Percentiles rank a stretch among this genome's conserved stretches.
Evolutionary conservation across 2,113 vertebrate species (phyloP).

Genomic region (Entosphenus tridentatus): DNA sequence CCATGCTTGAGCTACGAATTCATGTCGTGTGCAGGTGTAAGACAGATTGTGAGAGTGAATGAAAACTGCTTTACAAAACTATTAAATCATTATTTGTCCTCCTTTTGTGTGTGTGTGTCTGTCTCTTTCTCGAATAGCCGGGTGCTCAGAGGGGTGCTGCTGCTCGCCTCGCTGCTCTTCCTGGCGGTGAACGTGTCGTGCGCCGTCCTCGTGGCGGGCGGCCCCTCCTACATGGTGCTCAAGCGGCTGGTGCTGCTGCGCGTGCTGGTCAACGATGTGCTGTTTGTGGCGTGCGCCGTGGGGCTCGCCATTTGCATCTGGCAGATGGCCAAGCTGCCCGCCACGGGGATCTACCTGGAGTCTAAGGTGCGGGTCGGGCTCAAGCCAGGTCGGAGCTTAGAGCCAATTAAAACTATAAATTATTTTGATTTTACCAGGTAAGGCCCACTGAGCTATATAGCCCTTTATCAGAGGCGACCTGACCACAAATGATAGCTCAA

Average conservation of each 20-base stretch:
- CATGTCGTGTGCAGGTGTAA: no score
- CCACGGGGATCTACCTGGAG: slow-evolving; percentile 90
- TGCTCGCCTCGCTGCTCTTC: slow-evolving; percentile 63
- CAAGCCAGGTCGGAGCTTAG: no score
- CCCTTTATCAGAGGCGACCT: no score
- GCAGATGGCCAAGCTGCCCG: slow-evolving; percentile 80
- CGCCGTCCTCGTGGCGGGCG: slow-evolving; percentile 49
- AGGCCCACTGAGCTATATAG: no score
- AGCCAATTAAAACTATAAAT: no score
- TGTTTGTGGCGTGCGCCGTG: slow-evolving; percentile 70
- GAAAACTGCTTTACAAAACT: no score
- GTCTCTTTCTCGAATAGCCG: slow-evolving; percentile 21
- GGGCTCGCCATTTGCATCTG: slow-evolving; percentile 65
- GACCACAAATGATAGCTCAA: no score
- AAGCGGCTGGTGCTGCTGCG: slow-evolving; percentile 43
- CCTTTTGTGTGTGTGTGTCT: no score
- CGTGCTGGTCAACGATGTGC: slow-evolving; percentile 60
- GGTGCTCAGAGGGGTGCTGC: slow-evolving; percentile 52
- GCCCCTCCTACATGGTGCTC: slow-evolving; percentile 13
- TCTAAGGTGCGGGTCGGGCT: slow-evolving; percentile 43
- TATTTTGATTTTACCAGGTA: no score
- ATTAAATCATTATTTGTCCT: no score
- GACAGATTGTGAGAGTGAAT: no score
- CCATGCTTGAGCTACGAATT: no score
- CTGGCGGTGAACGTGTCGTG: slow-evolving; percentile 70